Conservation (phyloP, 2,797 vertebrate species). For the Sebastiscus tertius region DNA sequence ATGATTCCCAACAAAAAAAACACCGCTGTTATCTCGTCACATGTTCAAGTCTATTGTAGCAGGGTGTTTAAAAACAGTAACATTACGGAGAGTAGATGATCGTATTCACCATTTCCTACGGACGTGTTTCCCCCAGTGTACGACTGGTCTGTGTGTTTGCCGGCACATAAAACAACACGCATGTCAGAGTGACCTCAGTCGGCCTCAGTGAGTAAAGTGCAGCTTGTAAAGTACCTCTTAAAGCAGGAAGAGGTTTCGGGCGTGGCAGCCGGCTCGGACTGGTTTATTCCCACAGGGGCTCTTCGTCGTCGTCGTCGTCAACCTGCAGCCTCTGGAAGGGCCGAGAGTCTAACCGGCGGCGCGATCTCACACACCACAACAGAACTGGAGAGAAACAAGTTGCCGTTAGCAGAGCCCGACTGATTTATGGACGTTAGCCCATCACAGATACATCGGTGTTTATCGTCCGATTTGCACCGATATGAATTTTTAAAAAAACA, state of each 20-base stretch:
- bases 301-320: slow-evolving; percentile 82
- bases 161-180: background rate
- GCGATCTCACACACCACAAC: slow-evolving; percentile 79
- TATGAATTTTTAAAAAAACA: too few relatives aligned
- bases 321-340: slow-evolving; percentile 87
- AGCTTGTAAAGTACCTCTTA: slow-evolving; percentile 7
- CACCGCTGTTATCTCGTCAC: background rate
- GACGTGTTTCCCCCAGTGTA: slow-evolving; percentile 6
- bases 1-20: background rate
- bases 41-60: slow-evolving; percentile 2
- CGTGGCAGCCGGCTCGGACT: background rate
- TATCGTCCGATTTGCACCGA: background rate
- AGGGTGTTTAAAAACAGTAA: slow-evolving; percentile 4
- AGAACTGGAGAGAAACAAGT: slow-evolving; percentile 53
- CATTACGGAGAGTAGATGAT: background rate
- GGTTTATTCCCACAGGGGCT: slow-evolving; percentile 85
- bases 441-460: background rate
- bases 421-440: background rate
- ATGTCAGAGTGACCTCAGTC: background rate
- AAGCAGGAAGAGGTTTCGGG: background rate
- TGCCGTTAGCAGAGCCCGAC: too few relatives aligned
- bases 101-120: too few relatives aligned
- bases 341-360: slow-evolving; percentile 18
- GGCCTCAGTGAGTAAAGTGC: slow-evolving; percentile 36
- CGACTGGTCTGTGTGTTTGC: background rate